Evolutionary conservation across 35 echinoderm and acorn worm genomes (phyloP).

Genomic region (Lytechinus pictus): DNA sequence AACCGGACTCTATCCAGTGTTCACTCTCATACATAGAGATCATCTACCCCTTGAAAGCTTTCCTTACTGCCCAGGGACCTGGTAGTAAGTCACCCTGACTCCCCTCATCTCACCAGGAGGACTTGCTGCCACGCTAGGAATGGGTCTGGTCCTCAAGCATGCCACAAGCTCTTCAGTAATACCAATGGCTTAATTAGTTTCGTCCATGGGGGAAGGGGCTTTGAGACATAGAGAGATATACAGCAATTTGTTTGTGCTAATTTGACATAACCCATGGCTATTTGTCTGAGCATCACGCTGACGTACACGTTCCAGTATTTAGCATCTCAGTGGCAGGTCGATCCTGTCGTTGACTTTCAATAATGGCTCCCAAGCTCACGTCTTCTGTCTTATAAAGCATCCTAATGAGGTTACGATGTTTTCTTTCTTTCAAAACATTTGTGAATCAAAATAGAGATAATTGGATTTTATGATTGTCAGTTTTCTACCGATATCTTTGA

Average conservation of each 20-base stretch:
- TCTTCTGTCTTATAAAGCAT: background rate
- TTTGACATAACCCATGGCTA: constrained; percentile 11
- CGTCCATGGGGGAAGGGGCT: background rate
- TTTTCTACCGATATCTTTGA: no score
- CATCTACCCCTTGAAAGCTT: background rate
- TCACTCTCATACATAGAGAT: background rate
- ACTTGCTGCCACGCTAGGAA: background rate
- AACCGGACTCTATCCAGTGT: no score
- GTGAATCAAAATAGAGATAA: background rate
- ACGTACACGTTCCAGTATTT: background rate
- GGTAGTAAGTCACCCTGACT: background rate
- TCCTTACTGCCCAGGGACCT: background rate
- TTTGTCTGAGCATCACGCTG: constrained; percentile 10
- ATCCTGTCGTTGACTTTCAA: background rate
- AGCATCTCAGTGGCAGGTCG: background rate
- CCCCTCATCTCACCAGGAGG: background rate
- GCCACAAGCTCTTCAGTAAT: background rate
- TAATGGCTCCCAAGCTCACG: background rate
- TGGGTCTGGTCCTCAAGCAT: background rate
- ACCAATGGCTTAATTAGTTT: background rate
- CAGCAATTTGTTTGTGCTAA: constrained; percentile 11
- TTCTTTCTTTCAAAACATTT: background rate
- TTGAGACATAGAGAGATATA: background rate
- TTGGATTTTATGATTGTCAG: background rate
- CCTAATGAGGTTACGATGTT: background rate